phyloP scores from a whole-genome alignment of 2,797 vertebrate genomes.

The Scomberomorus guttatus region DNA sequence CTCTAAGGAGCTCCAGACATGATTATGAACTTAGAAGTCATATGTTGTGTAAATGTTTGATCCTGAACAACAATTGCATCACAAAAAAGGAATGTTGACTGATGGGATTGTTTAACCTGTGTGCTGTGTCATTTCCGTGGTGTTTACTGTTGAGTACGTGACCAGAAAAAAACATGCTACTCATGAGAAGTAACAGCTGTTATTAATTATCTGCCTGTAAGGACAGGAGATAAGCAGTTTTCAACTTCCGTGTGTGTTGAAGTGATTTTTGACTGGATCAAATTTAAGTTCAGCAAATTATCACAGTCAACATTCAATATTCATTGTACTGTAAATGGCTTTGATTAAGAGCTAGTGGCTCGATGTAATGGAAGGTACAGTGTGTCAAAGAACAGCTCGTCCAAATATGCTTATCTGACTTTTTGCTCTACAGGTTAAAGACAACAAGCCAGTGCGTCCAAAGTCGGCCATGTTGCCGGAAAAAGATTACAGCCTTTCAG shows the following conservation, averaged over 20 bases:
- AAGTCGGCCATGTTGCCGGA: constrained; percentile 90
- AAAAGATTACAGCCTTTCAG: constrained; percentile 94
- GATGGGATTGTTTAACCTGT: constrained; percentile 61
- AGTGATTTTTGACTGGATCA: neutral
- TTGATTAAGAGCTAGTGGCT: neutral
- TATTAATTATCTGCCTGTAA: neutral
- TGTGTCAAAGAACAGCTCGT: constrained; percentile 19
- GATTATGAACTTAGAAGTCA: constrained; percentile 51
- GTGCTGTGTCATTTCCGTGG: constrained; percentile 43
- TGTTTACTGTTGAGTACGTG: constrained; percentile 22
- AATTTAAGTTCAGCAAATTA: constrained; percentile 5
- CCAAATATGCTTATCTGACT: constrained; percentile 19
- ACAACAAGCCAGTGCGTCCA: constrained; percentile 80
- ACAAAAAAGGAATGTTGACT: constrained; percentile 74
- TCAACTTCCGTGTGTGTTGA: neutral
- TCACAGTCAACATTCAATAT: constrained; percentile 30
- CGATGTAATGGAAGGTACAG: constrained; percentile 28
- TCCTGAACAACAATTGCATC: constrained; percentile 56
- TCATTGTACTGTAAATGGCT: neutral
- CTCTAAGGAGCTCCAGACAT: constrained; percentile 38
- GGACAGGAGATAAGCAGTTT: neutral
- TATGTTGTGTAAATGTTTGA: constrained; percentile 60
- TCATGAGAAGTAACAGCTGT: constrained; percentile 23
- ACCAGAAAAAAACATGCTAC: constrained; percentile 20
- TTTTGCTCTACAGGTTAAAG: constrained; percentile 71